Percentiles rank a stretch among this genome's conserved stretches.
These are phyloP conservation scores for Dilophus febrilis DNA, from an alignment of 2,888 invertebrate species.

Conservation along the genomic window DNA sequence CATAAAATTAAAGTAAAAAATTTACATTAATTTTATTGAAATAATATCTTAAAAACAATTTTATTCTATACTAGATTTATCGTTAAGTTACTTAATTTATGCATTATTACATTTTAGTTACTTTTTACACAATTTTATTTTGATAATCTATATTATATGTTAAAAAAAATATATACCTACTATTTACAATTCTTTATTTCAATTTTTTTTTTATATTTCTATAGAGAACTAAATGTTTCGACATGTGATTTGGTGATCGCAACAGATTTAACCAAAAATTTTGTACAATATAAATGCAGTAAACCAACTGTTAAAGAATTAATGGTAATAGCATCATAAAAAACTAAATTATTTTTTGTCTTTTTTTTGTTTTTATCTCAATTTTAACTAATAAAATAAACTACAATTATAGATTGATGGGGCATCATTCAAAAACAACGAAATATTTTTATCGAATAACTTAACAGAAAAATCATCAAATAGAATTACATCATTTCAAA, in stretches of 20 bases:
- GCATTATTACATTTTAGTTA: too few species aligned
- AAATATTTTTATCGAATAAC: constrained; percentile 9
- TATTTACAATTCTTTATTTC: too few species aligned
- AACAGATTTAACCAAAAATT: constrained; percentile 6
- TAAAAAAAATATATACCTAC: too few species aligned
- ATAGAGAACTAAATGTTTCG: constrained; percentile 18
- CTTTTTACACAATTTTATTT: too few species aligned
- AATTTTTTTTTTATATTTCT: too few species aligned
- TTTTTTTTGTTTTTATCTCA: constrained; percentile 1
- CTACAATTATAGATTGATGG: constrained; percentile 18
- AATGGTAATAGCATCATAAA: constrained; percentile 16
- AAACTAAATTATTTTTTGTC: not conserved
- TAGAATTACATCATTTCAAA: constrained; percentile 14
- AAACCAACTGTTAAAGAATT: constrained; percentile 17
- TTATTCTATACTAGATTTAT: too few species aligned
- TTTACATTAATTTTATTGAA: too few species aligned
- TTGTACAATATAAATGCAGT: not conserved
- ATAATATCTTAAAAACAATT: too few species aligned
- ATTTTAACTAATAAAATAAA: not conserved
- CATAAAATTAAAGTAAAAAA: too few species aligned
- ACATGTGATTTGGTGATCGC: constrained; percentile 19
- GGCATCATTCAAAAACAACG: constrained; percentile 15
- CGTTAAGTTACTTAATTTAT: too few species aligned
- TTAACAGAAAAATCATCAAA: constrained; percentile 15
- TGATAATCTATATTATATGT: too few species aligned